Evolutionary conservation across 1,140 invertebrate species (phyloP).

Genomic region (Lasioglossum albipes): DNA sequence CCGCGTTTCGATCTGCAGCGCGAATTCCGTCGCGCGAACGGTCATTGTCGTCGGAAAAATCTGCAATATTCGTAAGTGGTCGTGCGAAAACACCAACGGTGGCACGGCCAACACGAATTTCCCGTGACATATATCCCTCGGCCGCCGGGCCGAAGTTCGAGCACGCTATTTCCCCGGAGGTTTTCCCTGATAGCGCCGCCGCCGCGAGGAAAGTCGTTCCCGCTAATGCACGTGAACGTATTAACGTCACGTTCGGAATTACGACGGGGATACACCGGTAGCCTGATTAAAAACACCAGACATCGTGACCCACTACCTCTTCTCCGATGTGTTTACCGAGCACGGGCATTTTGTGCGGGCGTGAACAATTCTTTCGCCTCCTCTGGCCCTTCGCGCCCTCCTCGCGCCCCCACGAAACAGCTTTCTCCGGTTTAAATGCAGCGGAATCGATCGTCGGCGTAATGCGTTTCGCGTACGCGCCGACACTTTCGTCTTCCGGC

Average conservation of each 20-base stretch:
- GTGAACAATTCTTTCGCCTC: conserved; percentile 23
- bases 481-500: too few species aligned
- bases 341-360: conserved; percentile 5
- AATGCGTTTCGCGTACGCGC: not conserved
- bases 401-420: not conserved
- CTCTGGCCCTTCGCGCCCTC: not conserved
- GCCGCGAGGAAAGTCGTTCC: conserved; percentile 4
- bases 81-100: not conserved
- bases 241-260: conserved; percentile 18
- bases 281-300: conserved; percentile 38
- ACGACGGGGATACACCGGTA: conserved; percentile 11
- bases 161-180: not conserved
- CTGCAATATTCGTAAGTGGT: not conserved
- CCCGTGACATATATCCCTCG: not conserved
- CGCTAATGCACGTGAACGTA: conserved; percentile 22
- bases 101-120: not conserved
- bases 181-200: not conserved
- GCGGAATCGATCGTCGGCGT: conserved; percentile 16
- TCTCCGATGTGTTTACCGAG: conserved; percentile 29
- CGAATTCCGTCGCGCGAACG: too few species aligned
- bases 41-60: not conserved
- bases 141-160: not conserved
- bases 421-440: too few species aligned
- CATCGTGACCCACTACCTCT: conserved; percentile 38
- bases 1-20: not conserved